Evolutionary conservation across 2,113 vertebrate genomes (phyloP).

Genomic region (Antennarius striatus): DNA sequence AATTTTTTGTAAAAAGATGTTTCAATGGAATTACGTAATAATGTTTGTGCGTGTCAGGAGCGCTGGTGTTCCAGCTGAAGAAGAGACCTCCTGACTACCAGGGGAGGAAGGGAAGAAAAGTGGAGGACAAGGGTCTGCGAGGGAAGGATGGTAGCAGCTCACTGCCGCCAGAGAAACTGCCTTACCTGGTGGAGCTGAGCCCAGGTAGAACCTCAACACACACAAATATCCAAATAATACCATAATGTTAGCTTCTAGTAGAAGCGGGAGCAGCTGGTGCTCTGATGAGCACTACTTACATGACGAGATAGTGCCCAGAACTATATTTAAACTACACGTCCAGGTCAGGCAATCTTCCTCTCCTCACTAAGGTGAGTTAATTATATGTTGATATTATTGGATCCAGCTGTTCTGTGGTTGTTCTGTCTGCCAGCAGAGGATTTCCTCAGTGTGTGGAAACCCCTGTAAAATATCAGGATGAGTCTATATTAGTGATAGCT

Average conservation of each 20-base stretch:
- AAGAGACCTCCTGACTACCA: conserved; percentile 88
- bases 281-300: not conserved
- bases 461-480: not conserved
- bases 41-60: conserved; percentile 71
- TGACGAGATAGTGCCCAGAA: conserved; percentile 13
- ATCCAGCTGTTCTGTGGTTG: conserved; percentile 37
- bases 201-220: conserved; percentile 48
- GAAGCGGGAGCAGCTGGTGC: not conserved
- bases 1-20: not conserved
- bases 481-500: too few species aligned
- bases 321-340: not conserved
- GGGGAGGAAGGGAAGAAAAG: conserved; percentile 86
- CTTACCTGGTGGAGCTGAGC: conserved; percentile 96
- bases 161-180: conserved; percentile 91
- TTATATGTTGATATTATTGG: conserved; percentile 17
- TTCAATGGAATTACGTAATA: not conserved
- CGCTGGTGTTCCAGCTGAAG: conserved; percentile 95
- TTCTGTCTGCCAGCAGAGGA: conserved; percentile 9
- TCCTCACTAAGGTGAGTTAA: conserved; percentile 29
- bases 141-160: conserved; percentile 79
- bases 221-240: not conserved
- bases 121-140: conserved; percentile 81
- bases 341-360: conserved; percentile 9
- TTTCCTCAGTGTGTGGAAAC: conserved; percentile 18
- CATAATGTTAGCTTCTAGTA: not conserved